These are phyloP conservation scores for Sporophila hypoxantha DNA, from an alignment of 2,113 vertebrate genomes.

Conservation along the genomic window DNA sequence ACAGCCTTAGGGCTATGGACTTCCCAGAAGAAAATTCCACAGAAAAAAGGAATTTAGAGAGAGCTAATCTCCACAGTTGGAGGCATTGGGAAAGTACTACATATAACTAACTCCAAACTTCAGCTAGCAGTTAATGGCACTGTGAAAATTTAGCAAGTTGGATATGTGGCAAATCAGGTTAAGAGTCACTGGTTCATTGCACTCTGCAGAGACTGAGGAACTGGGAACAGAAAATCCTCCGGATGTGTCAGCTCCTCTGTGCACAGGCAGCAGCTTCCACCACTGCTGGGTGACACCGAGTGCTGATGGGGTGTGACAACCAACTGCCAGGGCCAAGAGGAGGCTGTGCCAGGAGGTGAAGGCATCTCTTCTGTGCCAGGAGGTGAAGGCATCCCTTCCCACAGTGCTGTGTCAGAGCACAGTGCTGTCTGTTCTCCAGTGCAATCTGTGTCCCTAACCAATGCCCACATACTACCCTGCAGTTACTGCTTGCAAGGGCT, in stretches of 20 bases:
- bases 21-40: not conserved
- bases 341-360: not conserved
- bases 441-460: not conserved
- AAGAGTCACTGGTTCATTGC: not conserved
- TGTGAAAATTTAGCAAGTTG: not conserved
- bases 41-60: not conserved
- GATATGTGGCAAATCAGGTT: not conserved
- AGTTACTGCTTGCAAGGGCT: not conserved
- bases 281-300: not conserved
- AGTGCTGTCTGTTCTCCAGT: not conserved
- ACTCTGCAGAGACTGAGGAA: not conserved
- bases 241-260: rapidly evolving
- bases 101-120: not conserved
- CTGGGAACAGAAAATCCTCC: not conserved
- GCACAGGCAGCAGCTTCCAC: not conserved
- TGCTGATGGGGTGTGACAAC: not conserved
- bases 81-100: not conserved
- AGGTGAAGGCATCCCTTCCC: not conserved
- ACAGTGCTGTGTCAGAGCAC: rapidly evolving
- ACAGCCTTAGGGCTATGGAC: not conserved
- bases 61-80: not conserved
- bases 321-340: not conserved
- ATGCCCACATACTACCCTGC: not conserved
- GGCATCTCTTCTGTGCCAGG: not conserved
- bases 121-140: not conserved